Evolutionary conservation across 2,888 invertebrate species (phyloP).

Genomic region (Imbricaverruca yamaguchii): DNA sequence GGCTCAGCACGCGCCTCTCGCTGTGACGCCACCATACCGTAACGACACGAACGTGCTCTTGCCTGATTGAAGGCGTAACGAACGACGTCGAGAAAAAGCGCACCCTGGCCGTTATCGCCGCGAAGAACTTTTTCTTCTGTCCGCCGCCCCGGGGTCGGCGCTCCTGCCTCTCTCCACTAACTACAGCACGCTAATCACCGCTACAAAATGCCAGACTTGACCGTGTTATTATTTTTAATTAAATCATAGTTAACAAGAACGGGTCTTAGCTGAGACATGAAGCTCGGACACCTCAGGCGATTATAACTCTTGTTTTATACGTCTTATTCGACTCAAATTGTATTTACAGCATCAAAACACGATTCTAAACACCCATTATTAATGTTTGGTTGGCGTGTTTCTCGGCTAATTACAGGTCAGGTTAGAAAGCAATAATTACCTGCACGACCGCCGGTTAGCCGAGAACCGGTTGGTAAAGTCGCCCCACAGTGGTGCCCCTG

Average conservation of each 20-base stretch:
- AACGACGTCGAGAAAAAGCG: neutral
- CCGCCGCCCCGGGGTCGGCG: slow-evolving; percentile 4
- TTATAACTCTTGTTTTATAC: slow-evolving; percentile 18
- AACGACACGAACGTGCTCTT: neutral
- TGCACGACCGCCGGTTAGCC: neutral
- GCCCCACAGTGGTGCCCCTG: too few relatives aligned
- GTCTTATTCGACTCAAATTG: slow-evolving; percentile 22
- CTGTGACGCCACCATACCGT: neutral
- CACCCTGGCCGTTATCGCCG: neutral
- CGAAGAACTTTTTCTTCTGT: neutral
- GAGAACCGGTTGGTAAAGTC: too few relatives aligned
- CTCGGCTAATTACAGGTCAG: neutral
- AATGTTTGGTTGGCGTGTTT: neutral
- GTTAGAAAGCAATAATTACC: neutral
- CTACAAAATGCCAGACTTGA: neutral
- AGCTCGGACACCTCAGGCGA: neutral
- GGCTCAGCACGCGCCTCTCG: too few relatives aligned
- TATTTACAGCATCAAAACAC: slow-evolving; percentile 21
- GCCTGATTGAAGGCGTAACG: neutral
- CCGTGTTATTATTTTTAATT: slow-evolving; percentile 21
- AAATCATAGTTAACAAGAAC: slow-evolving; percentile 21
- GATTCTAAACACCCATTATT: slow-evolving; percentile 14
- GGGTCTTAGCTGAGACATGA: neutral
- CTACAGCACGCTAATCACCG: slow-evolving; percentile 13
- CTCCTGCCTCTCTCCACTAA: neutral